phyloP scores from a whole-genome alignment of 2,797 vertebrate species.

The Manis crassicaudata region DNA sequence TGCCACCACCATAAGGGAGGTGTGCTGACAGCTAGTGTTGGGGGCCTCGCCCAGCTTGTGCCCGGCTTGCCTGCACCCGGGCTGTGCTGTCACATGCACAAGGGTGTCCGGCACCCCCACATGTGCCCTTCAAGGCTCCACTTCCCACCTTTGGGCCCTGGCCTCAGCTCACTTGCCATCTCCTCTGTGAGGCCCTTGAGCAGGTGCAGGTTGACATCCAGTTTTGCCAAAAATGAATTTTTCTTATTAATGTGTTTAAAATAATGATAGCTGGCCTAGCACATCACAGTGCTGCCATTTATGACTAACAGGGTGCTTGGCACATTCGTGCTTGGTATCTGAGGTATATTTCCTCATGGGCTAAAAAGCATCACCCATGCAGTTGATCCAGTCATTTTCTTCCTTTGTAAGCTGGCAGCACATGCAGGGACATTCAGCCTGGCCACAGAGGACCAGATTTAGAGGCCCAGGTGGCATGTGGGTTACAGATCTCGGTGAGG shows the following conservation, averaged over 20 bases:
- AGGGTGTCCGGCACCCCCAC: not conserved
- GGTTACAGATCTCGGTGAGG: not conserved
- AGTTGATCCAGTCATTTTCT: not conserved
- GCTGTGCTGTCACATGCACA: not conserved
- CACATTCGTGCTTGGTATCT: not conserved
- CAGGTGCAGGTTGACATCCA: not conserved
- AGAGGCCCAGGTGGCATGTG: not conserved
- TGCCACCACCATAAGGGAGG: not conserved
- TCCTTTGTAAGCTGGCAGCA: not conserved
- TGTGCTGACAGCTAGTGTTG: not conserved
- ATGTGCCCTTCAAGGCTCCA: not conserved
- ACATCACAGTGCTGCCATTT: not conserved
- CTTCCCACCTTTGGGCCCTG: not conserved
- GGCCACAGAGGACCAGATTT: not conserved
- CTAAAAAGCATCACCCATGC: not conserved
- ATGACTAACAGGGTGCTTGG: not conserved
- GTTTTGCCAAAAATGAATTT: not conserved
- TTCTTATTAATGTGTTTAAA: slow-evolving; percentile 16
- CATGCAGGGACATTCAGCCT: not conserved
- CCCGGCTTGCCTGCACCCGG: not conserved
- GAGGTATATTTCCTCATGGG: not conserved
- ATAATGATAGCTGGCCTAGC: not conserved
- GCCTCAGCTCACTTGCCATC: not conserved
- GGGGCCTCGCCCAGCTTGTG: not conserved
- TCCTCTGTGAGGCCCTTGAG: not conserved